A percentile compares a stretch with the other conserved stretches of the same genome.
Conservation (phyloP, 2,113 vertebrate species). For the Cardinalis cardinalis region DNA sequence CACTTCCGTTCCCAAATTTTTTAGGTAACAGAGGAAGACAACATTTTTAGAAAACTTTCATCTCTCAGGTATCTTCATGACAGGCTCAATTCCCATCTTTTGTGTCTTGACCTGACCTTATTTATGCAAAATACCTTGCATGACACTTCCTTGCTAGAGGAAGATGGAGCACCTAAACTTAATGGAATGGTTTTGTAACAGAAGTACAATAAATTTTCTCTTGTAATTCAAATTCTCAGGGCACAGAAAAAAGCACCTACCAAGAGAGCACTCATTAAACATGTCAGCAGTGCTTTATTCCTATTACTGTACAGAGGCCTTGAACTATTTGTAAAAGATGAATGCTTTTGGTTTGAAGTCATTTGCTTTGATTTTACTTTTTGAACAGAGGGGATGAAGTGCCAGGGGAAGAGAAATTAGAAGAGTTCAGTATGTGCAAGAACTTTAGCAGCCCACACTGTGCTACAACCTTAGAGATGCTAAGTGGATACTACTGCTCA, state of each 20-base stretch:
- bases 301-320: neutral
- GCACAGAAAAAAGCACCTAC: neutral
- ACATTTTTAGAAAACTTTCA: neutral
- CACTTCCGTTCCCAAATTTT: neutral
- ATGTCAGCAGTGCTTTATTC: neutral
- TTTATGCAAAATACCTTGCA: neutral
- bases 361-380: slow-evolving; percentile 13
- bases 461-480: neutral
- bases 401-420: neutral
- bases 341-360: neutral
- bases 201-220: neutral
- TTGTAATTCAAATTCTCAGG: neutral
- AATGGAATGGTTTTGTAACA: neutral
- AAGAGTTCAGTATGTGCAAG: neutral
- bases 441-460: neutral
- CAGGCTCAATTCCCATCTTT: neutral
- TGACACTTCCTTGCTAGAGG: neutral
- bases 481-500: neutral
- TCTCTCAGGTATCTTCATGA: neutral
- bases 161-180: neutral
- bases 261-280: neutral
- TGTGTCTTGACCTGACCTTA: neutral
- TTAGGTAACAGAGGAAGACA: neutral
- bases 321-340: neutral
- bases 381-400: neutral